Evolutionary conservation across 1,140 invertebrate genomes (phyloP), one percentile per base, ranked within the genome.

Genomic region (Cryptotermes secundus): DNA sequence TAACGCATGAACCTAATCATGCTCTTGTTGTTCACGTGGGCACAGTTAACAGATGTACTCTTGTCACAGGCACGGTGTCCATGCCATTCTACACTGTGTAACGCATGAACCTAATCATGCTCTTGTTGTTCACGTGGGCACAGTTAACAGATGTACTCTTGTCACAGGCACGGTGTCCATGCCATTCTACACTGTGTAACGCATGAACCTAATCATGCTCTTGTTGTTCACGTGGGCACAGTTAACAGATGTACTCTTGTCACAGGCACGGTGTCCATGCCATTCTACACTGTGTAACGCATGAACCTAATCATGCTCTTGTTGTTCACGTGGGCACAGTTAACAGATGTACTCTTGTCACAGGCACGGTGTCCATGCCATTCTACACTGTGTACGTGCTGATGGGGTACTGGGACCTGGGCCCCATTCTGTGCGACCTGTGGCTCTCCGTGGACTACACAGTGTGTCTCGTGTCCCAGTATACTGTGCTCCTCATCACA

Each of bases 401-500:
- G 83, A 96, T 96, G 92, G 97, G 97, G 34, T 96, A 97, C 88
- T 99, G 99, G 99, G 96, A 99, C 88, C 92, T 99, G 81, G 98
- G 99, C 31, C 95, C 97, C 22, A 93, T 99, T 84, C 92, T 99
- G 0, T 99, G 99, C 90, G 99, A 99, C 90, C 92, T 99, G 49
- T 99, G 99, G 99, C 92, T 99, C 1, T 99, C 98, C 0, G 96
- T 99, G 34, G 99, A 99, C 91, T 99, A 99, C 90, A 99, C 98
- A 10, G 98, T 99, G 2, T 99, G 99, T 89, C 92, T 99, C 34
- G 98, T 99, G 9, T 99, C 98, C 3, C 99, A 99, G 89, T 99
- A 99, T 90, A 99, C 99, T 0, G 99, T 99, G 3, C 93, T 99
- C 38, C 92, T 99, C 81, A 99, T 99, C 86, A 99, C 99, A 24